Evolutionary conservation across 2,113 vertebrate genomes (phyloP).

Genomic region (Tachycineta bicolor): DNA sequence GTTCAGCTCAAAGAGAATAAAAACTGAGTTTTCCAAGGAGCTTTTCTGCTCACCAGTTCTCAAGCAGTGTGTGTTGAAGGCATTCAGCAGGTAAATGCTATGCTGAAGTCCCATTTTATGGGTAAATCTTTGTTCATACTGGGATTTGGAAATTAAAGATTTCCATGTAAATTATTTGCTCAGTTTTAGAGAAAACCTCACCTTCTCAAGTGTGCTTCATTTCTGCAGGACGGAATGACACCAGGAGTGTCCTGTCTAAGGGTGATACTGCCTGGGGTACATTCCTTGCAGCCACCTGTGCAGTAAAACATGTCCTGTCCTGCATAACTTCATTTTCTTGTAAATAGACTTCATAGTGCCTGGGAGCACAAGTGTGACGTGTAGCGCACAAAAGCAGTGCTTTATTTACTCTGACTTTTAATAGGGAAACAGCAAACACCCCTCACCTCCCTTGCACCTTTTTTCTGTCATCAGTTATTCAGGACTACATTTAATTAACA

Average conservation of each 20-base stretch:
- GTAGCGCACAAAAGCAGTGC: background rate
- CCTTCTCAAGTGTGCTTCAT: background rate
- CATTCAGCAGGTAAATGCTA: background rate
- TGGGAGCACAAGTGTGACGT: background rate
- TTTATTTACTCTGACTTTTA: background rate
- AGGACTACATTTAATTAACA: background rate
- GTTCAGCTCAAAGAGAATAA: background rate
- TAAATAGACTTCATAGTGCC: background rate
- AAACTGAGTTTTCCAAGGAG: background rate
- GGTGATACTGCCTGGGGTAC: background rate
- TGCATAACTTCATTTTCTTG: background rate
- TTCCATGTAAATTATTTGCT: background rate
- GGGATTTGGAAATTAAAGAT: background rate
- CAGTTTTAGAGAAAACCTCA: background rate
- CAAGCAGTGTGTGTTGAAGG: background rate
- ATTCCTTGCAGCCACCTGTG: background rate
- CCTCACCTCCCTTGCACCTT: background rate
- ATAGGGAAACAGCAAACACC: background rate
- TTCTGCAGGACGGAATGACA: background rate
- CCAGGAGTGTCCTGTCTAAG: background rate
- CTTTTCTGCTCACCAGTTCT: background rate
- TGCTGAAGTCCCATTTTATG: background rate
- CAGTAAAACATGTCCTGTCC: background rate
- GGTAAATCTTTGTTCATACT: background rate
- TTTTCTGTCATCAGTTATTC: background rate